Percentiles rank a stretch among this genome's conserved stretches.
phyloP scores from a whole-genome alignment of 2,113 vertebrate genomes.

The Notothenia coriiceps region DNA sequence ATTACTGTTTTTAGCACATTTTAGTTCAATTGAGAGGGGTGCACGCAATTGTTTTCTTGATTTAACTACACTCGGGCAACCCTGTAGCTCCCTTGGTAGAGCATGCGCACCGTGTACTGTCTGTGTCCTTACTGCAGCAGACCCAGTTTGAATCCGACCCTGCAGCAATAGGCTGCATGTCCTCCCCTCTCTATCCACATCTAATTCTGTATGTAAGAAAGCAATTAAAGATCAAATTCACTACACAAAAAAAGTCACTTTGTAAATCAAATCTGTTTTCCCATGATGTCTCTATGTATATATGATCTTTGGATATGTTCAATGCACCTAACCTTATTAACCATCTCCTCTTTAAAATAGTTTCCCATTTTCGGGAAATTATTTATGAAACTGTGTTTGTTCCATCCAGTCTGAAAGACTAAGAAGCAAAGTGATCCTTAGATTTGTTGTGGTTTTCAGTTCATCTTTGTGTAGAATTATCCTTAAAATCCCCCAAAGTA shows the following conservation, averaged over 20 bases:
- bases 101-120: too few relatives aligned
- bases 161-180: too few relatives aligned
- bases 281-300: background rate
- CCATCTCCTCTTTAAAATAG: background rate
- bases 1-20: background rate
- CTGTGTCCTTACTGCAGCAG: too few relatives aligned
- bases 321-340: too few relatives aligned
- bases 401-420: background rate
- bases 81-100: too few relatives aligned
- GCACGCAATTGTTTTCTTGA: background rate
- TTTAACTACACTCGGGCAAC: background rate
- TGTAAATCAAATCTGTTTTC: background rate
- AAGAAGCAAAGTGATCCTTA: background rate
- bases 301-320: too few relatives aligned
- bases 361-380: background rate
- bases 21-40: background rate
- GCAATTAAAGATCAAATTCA: too few relatives aligned
- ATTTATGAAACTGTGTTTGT: background rate
- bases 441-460: background rate
- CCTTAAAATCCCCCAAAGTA: background rate
- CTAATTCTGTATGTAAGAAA: too few relatives aligned
- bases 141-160: too few relatives aligned
- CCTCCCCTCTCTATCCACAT: too few relatives aligned
- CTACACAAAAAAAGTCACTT: background rate
- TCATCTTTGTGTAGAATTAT: background rate